Conservation (phyloP, 2,888 invertebrate species). For the Ophion slaviceki region DNA sequence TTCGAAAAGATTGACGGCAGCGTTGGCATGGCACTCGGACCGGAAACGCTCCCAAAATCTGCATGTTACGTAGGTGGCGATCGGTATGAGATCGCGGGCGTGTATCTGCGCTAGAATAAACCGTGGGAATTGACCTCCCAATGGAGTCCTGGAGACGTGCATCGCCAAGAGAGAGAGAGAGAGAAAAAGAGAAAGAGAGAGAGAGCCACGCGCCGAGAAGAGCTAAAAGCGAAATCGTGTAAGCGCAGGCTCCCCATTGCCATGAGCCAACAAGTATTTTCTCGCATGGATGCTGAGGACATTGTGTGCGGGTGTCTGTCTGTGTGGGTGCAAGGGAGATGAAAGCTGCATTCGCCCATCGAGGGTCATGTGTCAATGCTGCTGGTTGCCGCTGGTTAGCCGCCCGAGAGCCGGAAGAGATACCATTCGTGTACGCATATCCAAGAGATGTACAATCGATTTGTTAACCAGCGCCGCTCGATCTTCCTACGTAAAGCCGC, state of each 20-base stretch:
- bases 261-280: conserved; percentile 37
- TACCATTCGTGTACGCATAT: conserved; percentile 6
- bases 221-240: conserved; percentile 70
- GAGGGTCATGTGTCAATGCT: conserved; percentile 64
- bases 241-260: conserved; percentile 62
- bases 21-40: neutral
- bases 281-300: conserved; percentile 36
- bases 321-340: conserved; percentile 38
- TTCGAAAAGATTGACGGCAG: too few species aligned
- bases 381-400: conserved; percentile 31
- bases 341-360: conserved; percentile 29
- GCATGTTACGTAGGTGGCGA: conserved; percentile 38
- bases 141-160: conserved; percentile 16
- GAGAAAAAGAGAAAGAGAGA: conserved; percentile 39
- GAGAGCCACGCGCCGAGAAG: conserved; percentile 69
- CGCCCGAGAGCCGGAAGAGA: conserved; percentile 48
- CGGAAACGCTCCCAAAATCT: conserved; percentile 43
- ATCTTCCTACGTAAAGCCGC: neutral
- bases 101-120: conserved; percentile 36
- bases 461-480: conserved; percentile 10
- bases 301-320: conserved; percentile 23
- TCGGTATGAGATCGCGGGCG: neutral
- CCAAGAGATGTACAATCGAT: conserved; percentile 24
- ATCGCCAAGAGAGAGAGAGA: conserved; percentile 28
- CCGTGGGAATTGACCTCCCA: conserved; percentile 64